Percentiles rank a stretch among this genome's conserved stretches.
phyloP scores from a whole-genome alignment of 1,140 invertebrate species.

The Drepana arcuata region DNA sequence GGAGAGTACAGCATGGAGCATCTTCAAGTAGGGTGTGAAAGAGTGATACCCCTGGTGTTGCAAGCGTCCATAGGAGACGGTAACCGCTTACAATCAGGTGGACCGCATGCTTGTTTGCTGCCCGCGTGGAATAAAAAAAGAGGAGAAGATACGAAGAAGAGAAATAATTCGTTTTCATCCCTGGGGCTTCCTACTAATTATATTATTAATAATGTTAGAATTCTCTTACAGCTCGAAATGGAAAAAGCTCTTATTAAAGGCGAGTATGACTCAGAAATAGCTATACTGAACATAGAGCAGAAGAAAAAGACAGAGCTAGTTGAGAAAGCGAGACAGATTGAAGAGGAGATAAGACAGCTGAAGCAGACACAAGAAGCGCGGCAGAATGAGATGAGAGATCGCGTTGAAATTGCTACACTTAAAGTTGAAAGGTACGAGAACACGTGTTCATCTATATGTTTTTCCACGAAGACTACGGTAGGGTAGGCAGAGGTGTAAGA shows the following conservation, averaged over 20 bases:
- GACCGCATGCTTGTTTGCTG: too few relatives aligned
- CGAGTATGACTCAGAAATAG: constrained; percentile 84
- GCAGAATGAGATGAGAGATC: constrained; percentile 75
- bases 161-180: too few relatives aligned
- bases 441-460: neutral
- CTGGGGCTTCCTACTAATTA: constrained; percentile 1
- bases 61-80: too few relatives aligned
- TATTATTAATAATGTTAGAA: too few relatives aligned
- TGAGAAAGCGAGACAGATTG: constrained; percentile 71
- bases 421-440: constrained; percentile 50
- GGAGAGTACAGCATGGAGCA: too few relatives aligned
- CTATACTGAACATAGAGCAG: constrained; percentile 82
- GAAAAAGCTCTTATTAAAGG: constrained; percentile 87
- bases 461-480: too few relatives aligned
- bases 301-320: constrained; percentile 77
- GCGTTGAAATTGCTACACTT: constrained; percentile 70
- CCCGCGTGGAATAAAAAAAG: too few relatives aligned
- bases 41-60: too few relatives aligned
- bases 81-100: too few relatives aligned
- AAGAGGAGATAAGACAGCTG: constrained; percentile 67
- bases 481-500: too few relatives aligned
- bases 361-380: constrained; percentile 70
- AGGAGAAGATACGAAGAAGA: too few relatives aligned
- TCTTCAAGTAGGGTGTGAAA: too few relatives aligned
- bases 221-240: constrained; percentile 89